These are phyloP conservation scores for Mimachlamys varia DNA, from an alignment of 2,888 invertebrate species.

Conservation along the genomic window DNA sequence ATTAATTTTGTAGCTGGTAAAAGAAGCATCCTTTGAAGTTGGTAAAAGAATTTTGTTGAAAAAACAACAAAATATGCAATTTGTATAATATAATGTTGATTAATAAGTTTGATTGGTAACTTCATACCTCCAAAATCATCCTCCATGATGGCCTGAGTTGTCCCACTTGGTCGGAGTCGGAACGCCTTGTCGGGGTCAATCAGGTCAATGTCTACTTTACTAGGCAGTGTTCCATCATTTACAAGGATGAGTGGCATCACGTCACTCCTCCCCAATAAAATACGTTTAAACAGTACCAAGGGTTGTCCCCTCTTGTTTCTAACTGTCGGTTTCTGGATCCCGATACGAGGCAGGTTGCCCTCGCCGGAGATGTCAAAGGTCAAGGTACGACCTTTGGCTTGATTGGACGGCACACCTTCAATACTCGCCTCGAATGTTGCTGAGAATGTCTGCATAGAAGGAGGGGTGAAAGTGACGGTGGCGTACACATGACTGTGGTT, in stretches of 20 bases:
- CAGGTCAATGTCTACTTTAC: slow-evolving; percentile 80
- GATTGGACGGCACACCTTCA: slow-evolving; percentile 74
- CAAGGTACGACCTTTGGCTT: slow-evolving; percentile 76
- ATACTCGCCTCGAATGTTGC: slow-evolving; percentile 79
- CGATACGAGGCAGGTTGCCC: slow-evolving; percentile 80
- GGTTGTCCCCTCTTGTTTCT: slow-evolving; percentile 81
- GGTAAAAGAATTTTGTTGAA: no score
- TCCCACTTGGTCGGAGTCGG: slow-evolving; percentile 70
- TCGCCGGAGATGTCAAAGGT: slow-evolving; percentile 80
- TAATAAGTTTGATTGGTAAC: no score
- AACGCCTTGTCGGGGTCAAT: slow-evolving; percentile 79
- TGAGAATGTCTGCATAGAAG: slow-evolving; percentile 80
- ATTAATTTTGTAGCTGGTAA: no score
- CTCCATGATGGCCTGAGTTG: slow-evolving; percentile 72
- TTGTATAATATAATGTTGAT: no score
- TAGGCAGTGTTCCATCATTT: slow-evolving; percentile 80
- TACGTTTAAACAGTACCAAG: slow-evolving; percentile 78
- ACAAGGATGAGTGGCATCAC: slow-evolving; percentile 75
- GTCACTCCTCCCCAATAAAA: slow-evolving; percentile 75
- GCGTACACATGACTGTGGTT: slow-evolving; percentile 80
- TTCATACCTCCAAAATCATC: slow-evolving; percentile 55
- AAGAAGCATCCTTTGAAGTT: no score
- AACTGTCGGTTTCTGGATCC: slow-evolving; percentile 76
- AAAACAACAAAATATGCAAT: no score
- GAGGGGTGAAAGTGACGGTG: slow-evolving; percentile 80